phyloP scores from a whole-genome alignment of 2,113 vertebrate genomes.

The Xiphophorus maculatus region DNA sequence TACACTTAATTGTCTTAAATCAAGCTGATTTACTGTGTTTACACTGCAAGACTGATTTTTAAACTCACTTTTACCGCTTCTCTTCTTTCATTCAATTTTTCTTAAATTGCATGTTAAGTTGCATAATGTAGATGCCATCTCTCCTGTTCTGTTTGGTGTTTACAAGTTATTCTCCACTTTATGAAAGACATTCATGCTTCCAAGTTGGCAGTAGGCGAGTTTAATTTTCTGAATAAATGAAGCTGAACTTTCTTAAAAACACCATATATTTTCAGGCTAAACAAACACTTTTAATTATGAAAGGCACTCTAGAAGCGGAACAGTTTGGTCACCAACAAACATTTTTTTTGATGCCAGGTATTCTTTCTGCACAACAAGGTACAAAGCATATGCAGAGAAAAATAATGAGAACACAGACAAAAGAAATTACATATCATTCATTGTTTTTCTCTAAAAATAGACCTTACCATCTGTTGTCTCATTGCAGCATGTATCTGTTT shows the following conservation, averaged over 20 bases:
- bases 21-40: too few species aligned
- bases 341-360: conserved; percentile 19
- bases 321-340: conserved; percentile 9
- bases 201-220: not conserved
- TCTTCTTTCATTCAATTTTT: not conserved
- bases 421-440: conserved; percentile 64
- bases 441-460: conserved; percentile 65
- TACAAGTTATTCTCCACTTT: not conserved
- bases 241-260: not conserved
- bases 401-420: conserved; percentile 30
- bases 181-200: not conserved
- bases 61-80: not conserved
- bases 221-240: not conserved
- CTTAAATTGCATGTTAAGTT: conserved; percentile 16
- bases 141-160: conserved; percentile 6
- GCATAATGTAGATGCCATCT: conserved; percentile 9
- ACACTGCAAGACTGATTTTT: too few species aligned
- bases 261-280: not conserved
- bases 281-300: conserved; percentile 2
- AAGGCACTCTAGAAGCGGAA: not conserved
- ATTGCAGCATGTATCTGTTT: conserved; percentile 43
- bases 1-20: not conserved
- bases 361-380: not conserved
- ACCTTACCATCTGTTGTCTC: conserved; percentile 58
- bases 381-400: conserved; percentile 21